A percentile compares a stretch with the other conserved stretches of the same genome.
Evolutionary conservation across 35 echinoderm and acorn worm species (phyloP).

Genomic region (Diadema setosum): DNA sequence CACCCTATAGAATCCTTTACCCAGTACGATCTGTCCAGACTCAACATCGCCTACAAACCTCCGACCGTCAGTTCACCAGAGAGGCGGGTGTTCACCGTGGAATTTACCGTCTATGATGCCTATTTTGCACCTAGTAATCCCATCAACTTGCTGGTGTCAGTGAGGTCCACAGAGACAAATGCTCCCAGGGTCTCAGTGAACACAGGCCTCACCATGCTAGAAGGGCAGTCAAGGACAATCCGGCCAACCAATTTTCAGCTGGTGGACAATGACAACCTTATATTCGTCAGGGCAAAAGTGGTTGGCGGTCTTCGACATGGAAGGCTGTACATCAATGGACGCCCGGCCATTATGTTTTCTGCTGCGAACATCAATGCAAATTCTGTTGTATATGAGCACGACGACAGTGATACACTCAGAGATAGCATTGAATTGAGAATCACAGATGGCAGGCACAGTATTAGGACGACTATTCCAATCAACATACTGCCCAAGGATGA

Average conservation of each 20-base stretch:
- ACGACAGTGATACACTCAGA: slow-evolving; percentile 84
- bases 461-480: slow-evolving; percentile 77
- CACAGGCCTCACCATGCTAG: slow-evolving; percentile 83
- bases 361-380: slow-evolving; percentile 66
- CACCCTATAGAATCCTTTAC: slow-evolving; percentile 81
- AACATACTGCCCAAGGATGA: slow-evolving; percentile 96
- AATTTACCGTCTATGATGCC: slow-evolving; percentile 66
- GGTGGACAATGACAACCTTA: slow-evolving; percentile 90
- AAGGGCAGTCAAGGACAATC: slow-evolving; percentile 90
- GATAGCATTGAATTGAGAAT: slow-evolving; percentile 86
- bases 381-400: slow-evolving; percentile 79
- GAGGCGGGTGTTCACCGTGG: slow-evolving; percentile 55
- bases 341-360: slow-evolving; percentile 87
- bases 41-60: slow-evolving; percentile 93
- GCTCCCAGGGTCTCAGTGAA: slow-evolving; percentile 81
- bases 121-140: slow-evolving; percentile 78
- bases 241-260: slow-evolving; percentile 65
- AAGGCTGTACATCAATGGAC: slow-evolving; percentile 57
- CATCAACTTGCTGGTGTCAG: slow-evolving; percentile 72
- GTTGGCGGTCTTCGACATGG: slow-evolving; percentile 83
- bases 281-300: slow-evolving; percentile 72
- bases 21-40: slow-evolving; percentile 64
- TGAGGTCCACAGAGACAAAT: slow-evolving; percentile 70
- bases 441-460: slow-evolving; percentile 63
- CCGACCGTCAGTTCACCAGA: slow-evolving; percentile 72